Conservation (phyloP, 2,113 vertebrate species). For the Alethe diademata region DNA sequence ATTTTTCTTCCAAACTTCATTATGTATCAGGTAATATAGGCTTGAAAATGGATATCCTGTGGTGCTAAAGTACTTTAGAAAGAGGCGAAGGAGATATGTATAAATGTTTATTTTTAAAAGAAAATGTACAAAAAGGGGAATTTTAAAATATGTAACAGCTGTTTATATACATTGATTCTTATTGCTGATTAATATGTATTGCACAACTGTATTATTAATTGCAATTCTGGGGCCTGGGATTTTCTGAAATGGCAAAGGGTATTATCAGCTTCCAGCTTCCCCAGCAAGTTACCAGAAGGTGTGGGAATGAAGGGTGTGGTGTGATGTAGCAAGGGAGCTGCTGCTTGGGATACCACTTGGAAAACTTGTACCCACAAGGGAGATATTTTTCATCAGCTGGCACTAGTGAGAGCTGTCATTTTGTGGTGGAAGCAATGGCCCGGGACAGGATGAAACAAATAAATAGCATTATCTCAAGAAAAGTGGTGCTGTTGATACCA, state of each 20-base stretch:
- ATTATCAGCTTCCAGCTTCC: conserved; percentile 27
- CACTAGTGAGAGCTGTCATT: not conserved
- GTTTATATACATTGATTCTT: conserved; percentile 87
- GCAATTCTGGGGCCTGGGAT: conserved; percentile 64
- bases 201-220: conserved; percentile 79
- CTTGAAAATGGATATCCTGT: conserved; percentile 91
- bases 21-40: conserved; percentile 91
- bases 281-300: conserved; percentile 10
- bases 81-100: conserved; percentile 82
- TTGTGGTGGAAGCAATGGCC: not conserved
- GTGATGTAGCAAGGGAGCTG: not conserved
- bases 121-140: conserved; percentile 85
- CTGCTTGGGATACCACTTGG: not conserved
- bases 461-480: conserved; percentile 67
- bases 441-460: not conserved
- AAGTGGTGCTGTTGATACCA: conserved; percentile 69
- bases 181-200: conserved; percentile 87
- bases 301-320: conserved; percentile 37
- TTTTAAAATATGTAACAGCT: conserved; percentile 85
- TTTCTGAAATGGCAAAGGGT: conserved; percentile 47
- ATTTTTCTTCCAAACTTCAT: conserved; percentile 88
- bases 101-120: conserved; percentile 86
- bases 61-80: conserved; percentile 90
- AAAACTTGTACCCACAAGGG: not conserved
- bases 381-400: conserved; percentile 22